Conservation (phyloP, 2,888 invertebrate species). For the Apamea anceps region DNA sequence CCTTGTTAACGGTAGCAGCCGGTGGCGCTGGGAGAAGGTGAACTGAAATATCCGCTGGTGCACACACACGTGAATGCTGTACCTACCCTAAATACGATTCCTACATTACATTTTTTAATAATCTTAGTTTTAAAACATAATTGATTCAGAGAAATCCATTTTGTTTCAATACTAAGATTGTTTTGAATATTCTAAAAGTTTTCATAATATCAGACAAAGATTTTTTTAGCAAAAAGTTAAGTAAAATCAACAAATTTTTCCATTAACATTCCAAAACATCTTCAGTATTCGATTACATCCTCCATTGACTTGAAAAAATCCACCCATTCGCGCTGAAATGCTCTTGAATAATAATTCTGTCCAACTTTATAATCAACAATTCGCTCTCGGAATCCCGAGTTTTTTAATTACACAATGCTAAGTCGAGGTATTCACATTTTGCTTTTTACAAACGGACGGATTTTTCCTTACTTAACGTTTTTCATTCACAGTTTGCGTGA, state of each 20-base stretch:
- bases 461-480: no score
- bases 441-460: conserved; percentile 34
- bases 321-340: neutral
- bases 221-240: neutral
- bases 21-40: conserved; percentile 16
- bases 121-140: neutral
- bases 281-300: neutral
- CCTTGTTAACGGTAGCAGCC: conserved; percentile 4
- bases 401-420: conserved; percentile 10
- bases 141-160: neutral
- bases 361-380: conserved; percentile 3
- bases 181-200: neutral
- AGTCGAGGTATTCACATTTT: conserved; percentile 13
- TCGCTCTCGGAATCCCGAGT: neutral
- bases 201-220: neutral
- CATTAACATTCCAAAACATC: neutral
- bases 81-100: neutral
- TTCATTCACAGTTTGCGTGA: no score
- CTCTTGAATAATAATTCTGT: conserved; percentile 7
- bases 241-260: neutral
- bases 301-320: conserved; percentile 7
- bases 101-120: neutral
- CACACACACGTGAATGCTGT: conserved; percentile 19
- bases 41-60: conserved; percentile 64
- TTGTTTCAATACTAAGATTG: neutral